Percentiles rank a stretch among this genome's conserved stretches.
These are phyloP conservation scores for Anser brachyrhynchus DNA, from an alignment of 2,113 vertebrate species.

Conservation along the genomic window DNA sequence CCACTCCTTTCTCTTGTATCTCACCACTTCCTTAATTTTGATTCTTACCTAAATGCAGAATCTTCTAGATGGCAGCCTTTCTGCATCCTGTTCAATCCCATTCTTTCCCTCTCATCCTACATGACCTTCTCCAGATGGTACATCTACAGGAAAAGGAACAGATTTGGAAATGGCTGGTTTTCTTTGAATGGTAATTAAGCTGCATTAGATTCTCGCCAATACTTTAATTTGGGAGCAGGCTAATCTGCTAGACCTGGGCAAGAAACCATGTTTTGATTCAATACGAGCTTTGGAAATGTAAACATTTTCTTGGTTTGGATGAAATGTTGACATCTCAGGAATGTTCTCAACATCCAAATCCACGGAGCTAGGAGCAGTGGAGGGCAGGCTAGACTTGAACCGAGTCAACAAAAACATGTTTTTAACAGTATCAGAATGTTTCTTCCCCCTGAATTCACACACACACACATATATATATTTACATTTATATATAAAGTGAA, in stretches of 20 bases:
- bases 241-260: slow-evolving; percentile 36
- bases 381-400: neutral
- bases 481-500: neutral
- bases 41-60: neutral
- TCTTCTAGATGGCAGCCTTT: neutral
- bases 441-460: neutral
- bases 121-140: slow-evolving; percentile 15
- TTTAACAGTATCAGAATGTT: neutral
- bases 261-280: slow-evolving; percentile 25
- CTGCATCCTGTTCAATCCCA: neutral
- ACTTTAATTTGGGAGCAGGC: neutral
- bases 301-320: slow-evolving; percentile 9
- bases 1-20: neutral
- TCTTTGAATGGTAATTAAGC: slow-evolving; percentile 27
- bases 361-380: neutral
- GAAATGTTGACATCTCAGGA: neutral
- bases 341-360: neutral
- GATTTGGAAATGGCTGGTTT: slow-evolving; percentile 18
- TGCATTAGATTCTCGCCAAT: neutral
- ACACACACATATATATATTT: no score
- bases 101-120: slow-evolving; percentile 1
- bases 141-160: neutral
- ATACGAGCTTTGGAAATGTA: neutral
- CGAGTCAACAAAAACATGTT: neutral
- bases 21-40: neutral